These are phyloP conservation scores for Aphelenchoides bicaudatus DNA, from an alignment of 2,888 invertebrate genomes.

Conservation along the genomic window DNA sequence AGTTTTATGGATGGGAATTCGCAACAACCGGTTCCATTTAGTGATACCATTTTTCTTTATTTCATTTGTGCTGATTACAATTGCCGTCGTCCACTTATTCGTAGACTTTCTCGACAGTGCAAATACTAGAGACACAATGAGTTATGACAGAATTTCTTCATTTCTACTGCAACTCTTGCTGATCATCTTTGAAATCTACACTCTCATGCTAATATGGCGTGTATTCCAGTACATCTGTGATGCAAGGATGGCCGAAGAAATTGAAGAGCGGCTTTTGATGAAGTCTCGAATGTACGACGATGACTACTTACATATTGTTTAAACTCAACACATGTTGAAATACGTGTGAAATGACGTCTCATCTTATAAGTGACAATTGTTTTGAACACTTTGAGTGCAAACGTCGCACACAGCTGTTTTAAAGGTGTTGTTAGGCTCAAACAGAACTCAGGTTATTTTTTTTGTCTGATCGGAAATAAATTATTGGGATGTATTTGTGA, in stretches of 20 bases:
- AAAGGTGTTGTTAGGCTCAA: not conserved
- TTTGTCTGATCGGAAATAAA: too few species aligned
- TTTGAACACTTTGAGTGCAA: too few species aligned
- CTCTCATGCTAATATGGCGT: slow-evolving; percentile 38
- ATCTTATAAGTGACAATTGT: too few species aligned
- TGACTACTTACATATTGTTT: not conserved
- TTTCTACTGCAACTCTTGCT: slow-evolving; percentile 34
- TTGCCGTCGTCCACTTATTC: slow-evolving; percentile 39
- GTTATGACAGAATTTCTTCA: slow-evolving; percentile 24
- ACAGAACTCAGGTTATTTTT: slow-evolving; percentile 5
- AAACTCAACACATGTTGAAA: too few species aligned
- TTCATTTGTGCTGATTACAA: slow-evolving; percentile 14
- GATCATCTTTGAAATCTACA: slow-evolving; percentile 40
- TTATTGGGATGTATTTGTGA: too few species aligned
- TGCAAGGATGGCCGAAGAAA: not conserved
- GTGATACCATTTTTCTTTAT: slow-evolving; percentile 42
- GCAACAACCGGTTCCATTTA: slow-evolving; percentile 10
- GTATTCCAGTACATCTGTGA: slow-evolving; percentile 29
- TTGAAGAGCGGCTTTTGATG: slow-evolving; percentile 18
- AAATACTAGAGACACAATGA: slow-evolving; percentile 36
- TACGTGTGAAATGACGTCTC: too few species aligned
- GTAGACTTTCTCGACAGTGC: slow-evolving; percentile 43
- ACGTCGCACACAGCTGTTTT: slow-evolving; percentile 9
- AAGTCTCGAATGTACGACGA: slow-evolving; percentile 18
- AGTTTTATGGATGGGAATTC: slow-evolving; percentile 9